Evolutionary conservation across 2,888 invertebrate species (phyloP), one percentile per base, ranked within the genome.

Genomic region (Tupiocoris notatus): DNA sequence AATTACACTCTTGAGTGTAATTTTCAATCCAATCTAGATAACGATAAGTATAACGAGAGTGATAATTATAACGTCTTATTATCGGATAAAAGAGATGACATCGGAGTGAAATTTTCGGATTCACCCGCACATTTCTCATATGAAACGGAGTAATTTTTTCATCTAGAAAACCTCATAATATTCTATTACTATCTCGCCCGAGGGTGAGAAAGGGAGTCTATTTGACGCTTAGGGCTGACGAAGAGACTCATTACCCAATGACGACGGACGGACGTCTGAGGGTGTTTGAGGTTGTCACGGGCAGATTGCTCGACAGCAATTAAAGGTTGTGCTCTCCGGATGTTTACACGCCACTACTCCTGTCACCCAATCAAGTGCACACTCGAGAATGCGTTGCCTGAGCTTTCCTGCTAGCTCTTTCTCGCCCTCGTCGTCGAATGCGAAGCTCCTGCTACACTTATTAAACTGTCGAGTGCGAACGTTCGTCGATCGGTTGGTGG

Each of bases 261-360:
- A 59, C 66, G 57, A 21, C 39, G 6, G 57, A 21, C 39, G 6
- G 39, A 39, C 39, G 39, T 39, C 39, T 39, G 39, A 59, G 75
- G 76, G 68, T 76, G 76, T 76, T 76, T 76, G 76, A 64, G 76
- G 68, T 76, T 76, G 76, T 76, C 76, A 76, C 62, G 67, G 68
- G 68, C 76, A 76, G 76, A 76, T 76, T 76, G 76, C 65, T 54
- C 76, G 76, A 76, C 76, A 76, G 76, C 76, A 76, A 76, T 76
- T 76, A 76, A 76, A 76, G 76, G 67, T 68, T 76, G 76, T 76
- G 76, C 76, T 39, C 76, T 39, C 59, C 63, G 76, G 68, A 68
- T 76, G 76, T 76, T 76, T 76, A 70, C 76, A 25, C 65, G 58
- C 62, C 76, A 68, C 76, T 76, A 76, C 68, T 65, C 76, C 58